A percentile compares a stretch with the other conserved stretches of the same genome.
Conservation (phyloP, 2,888 invertebrate genomes). For the Scaptomyza caliginosa region DNA sequence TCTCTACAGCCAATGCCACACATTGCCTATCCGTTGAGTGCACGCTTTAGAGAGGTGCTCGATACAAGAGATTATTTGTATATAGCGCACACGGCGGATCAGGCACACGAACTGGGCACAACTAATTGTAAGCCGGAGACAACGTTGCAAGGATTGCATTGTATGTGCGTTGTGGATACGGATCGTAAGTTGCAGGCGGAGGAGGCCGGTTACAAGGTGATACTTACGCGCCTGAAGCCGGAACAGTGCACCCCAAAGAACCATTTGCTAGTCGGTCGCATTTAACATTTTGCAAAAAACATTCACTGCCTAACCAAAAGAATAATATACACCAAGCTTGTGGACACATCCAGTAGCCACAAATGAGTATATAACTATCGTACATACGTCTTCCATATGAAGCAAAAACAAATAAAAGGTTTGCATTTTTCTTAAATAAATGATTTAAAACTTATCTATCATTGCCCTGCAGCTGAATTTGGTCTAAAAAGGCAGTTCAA, state of each 20-base stretch:
- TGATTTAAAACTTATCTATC: too few species aligned
- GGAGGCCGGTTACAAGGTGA: constrained; percentile 90
- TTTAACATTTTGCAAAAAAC: constrained; percentile 18
- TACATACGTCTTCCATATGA: neutral
- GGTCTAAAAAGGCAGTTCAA: too few species aligned
- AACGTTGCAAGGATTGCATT: constrained; percentile 90
- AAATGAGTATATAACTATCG: neutral
- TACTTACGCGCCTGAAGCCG: constrained; percentile 91
- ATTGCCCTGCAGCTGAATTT: too few species aligned
- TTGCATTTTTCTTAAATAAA: neutral
- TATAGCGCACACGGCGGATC: constrained; percentile 95
- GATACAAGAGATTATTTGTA: constrained; percentile 88
- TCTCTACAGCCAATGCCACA: constrained; percentile 91
- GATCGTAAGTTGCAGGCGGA: constrained; percentile 91
- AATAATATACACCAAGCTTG: neutral
- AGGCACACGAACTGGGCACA: constrained; percentile 89
- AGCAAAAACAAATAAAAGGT: constrained; percentile 8
- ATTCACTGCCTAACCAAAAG: constrained; percentile 39
- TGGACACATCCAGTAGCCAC: neutral
- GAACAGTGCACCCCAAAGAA: constrained; percentile 95
- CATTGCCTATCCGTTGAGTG: constrained; percentile 92
- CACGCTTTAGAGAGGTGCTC: constrained; percentile 85
- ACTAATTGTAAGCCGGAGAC: constrained; percentile 82
- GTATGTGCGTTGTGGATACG: constrained; percentile 95
- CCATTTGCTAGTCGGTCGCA: constrained; percentile 81